Percentiles rank a stretch among this genome's conserved stretches.
Evolutionary conservation across 2,888 invertebrate genomes (phyloP).

Genomic region (Gisinianus flammeolus): DNA sequence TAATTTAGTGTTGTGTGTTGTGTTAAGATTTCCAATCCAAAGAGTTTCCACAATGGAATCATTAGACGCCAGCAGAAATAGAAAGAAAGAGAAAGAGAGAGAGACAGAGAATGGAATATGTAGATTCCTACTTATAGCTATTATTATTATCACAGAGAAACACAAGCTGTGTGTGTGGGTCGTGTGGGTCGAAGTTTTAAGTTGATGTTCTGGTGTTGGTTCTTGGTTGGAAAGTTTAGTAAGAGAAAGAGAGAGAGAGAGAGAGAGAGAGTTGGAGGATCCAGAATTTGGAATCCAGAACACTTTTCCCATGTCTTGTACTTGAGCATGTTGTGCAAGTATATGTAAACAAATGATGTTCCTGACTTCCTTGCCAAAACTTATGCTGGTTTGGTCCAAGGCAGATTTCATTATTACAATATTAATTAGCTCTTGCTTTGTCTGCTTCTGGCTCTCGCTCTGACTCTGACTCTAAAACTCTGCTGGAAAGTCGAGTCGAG

Average conservation of each 20-base stretch:
- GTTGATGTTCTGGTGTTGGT: neutral
- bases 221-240: neutral
- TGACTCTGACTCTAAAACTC: neutral
- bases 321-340: slow-evolving; percentile 1
- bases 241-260: no score
- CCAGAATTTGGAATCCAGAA: neutral
- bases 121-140: neutral
- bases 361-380: slow-evolving; percentile 6
- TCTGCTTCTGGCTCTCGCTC: neutral
- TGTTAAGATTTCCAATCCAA: neutral
- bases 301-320: neutral
- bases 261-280: neutral
- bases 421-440: slow-evolving; percentile 18
- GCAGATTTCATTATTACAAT: slow-evolving; percentile 4
- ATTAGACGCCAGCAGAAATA: no score
- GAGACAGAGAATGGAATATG: neutral
- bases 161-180: neutral
- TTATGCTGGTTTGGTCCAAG: slow-evolving; percentile 1
- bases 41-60: neutral
- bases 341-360: neutral
- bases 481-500: neutral
- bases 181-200: neutral
- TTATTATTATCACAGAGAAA: neutral
- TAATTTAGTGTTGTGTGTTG: neutral
- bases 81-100: no score